phyloP scores from a whole-genome alignment of 2,113 vertebrate genomes.

The Pampusana beccarii region DNA sequence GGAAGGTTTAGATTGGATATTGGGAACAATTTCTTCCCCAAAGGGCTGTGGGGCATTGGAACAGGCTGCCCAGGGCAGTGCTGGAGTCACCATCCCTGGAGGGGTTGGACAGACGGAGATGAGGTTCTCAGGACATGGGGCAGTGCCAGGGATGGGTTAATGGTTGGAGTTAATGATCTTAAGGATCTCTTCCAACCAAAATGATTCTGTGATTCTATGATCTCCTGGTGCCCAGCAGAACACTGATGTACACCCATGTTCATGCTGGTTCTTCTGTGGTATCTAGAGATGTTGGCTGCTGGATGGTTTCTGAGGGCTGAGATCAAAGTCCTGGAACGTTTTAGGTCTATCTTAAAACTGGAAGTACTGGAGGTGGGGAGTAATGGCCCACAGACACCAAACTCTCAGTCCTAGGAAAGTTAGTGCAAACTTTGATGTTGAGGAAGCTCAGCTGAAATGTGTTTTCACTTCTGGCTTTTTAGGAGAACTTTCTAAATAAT shows the following conservation, averaged over 20 bases:
- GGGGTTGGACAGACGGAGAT: too few relatives aligned
- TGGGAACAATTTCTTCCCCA: too few relatives aligned
- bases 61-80: too few relatives aligned
- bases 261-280: accelerated
- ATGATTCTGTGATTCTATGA: too few relatives aligned
- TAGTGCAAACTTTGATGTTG: neutral
- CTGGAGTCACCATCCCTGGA: too few relatives aligned
- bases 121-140: too few relatives aligned
- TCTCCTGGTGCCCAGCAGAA: neutral
- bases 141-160: too few relatives aligned
- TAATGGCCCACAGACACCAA: neutral
- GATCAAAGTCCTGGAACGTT: neutral
- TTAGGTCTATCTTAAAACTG: neutral
- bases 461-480: neutral
- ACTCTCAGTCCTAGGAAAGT: neutral
- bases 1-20: too few relatives aligned
- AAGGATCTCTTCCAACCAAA: too few relatives aligned
- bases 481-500: neutral
- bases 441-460: neutral
- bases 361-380: neutral
- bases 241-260: neutral
- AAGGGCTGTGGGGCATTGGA: too few relatives aligned
- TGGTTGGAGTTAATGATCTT: too few relatives aligned
- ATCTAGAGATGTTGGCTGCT: neutral
- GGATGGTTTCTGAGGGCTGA: neutral